These are phyloP conservation scores for Spilosoma lubricipeda DNA, from an alignment of 2,888 invertebrate genomes.

Conservation along the genomic window DNA sequence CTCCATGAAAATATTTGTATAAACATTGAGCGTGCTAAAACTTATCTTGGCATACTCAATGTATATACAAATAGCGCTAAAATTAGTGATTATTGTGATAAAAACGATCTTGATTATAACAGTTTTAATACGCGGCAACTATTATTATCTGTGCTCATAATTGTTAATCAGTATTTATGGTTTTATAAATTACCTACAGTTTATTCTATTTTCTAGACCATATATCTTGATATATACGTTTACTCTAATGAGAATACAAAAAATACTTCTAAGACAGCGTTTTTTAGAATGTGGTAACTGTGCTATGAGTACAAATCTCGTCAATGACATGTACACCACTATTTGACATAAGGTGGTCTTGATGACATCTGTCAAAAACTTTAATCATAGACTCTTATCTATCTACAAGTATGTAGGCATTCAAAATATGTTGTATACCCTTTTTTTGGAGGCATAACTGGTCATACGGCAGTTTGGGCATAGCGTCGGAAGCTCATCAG, in stretches of 20 bases:
- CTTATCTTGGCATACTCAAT: not conserved
- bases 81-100: slow-evolving; percentile 1
- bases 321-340: not conserved
- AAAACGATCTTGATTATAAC: slow-evolving; percentile 2
- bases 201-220: not conserved
- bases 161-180: not conserved
- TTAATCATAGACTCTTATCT: not conserved
- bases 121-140: not conserved
- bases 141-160: not conserved
- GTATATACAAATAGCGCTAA: not conserved
- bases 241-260: not conserved
- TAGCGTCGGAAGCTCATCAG: slow-evolving; percentile 70
- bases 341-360: not conserved
- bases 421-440: slow-evolving; percentile 8
- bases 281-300: not conserved
- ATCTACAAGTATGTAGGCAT: slow-evolving; percentile 3
- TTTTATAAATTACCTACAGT: not conserved
- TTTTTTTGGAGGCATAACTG: slow-evolving; percentile 27
- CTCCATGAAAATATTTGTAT: slow-evolving; percentile 11
- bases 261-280: not conserved
- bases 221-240: not conserved
- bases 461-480: slow-evolving; percentile 52
- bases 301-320: not conserved
- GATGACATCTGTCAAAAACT: slow-evolving; percentile 1
- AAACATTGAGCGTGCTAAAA: slow-evolving; percentile 13